These are phyloP conservation scores for Sycophaga agraensis DNA, from an alignment of 1,140 invertebrate genomes.

Conservation along the genomic window DNA sequence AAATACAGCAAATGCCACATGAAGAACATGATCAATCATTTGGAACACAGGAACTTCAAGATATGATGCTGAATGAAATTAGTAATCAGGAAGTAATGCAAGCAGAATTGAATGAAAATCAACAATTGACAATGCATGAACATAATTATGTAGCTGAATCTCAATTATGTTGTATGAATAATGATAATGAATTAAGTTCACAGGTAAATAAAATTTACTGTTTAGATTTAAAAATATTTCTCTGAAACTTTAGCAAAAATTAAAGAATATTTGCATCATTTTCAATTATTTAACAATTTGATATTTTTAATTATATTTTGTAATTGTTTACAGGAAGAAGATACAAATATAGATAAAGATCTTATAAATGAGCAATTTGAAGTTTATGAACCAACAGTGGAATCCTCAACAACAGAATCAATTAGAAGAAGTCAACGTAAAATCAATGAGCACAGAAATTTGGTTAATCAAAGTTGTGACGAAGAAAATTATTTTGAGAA, in stretches of 20 bases:
- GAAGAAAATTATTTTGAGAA: slow-evolving; percentile 56
- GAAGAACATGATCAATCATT: slow-evolving; percentile 8
- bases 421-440: slow-evolving; percentile 42
- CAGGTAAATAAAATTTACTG: slow-evolving; percentile 11
- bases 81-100: slow-evolving; percentile 12
- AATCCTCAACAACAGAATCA: slow-evolving; percentile 28
- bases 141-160: slow-evolving; percentile 26
- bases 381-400: neutral
- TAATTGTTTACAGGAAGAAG: neutral
- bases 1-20: neutral
- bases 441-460: slow-evolving; percentile 16
- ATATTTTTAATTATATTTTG: neutral
- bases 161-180: neutral
- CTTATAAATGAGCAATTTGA: neutral
- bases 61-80: slow-evolving; percentile 23
- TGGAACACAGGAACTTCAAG: slow-evolving; percentile 13
- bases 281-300: neutral
- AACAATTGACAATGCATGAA: slow-evolving; percentile 19
- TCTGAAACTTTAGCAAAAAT: neutral
- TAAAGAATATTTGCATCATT: neutral
- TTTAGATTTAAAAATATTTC: neutral
- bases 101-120: slow-evolving; percentile 8
- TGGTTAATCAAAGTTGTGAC: slow-evolving; percentile 34
- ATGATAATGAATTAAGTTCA: neutral
- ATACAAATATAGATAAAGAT: slow-evolving; percentile 13